Percentiles rank a stretch among this genome's conserved stretches.
These are phyloP conservation scores for Taphrorychus bicolor DNA, from an alignment of 2,888 invertebrate species.

Conservation along the genomic window DNA sequence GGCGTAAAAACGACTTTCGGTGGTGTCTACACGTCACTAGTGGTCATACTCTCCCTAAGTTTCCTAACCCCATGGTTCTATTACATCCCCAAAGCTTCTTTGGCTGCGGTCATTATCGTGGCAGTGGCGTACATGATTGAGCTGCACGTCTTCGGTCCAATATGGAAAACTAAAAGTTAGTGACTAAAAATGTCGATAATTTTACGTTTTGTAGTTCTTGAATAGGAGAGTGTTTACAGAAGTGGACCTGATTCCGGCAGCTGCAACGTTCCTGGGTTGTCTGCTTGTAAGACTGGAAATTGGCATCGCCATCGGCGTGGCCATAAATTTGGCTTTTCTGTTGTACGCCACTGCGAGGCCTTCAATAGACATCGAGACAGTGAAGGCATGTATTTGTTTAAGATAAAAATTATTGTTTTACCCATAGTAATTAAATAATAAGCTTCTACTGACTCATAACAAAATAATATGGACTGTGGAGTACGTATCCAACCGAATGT, in stretches of 20 bases:
- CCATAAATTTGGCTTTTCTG: slow-evolving; percentile 67
- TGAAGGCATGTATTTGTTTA: slow-evolving; percentile 61
- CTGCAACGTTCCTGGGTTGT: slow-evolving; percentile 70
- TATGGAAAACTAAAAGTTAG: slow-evolving; percentile 72
- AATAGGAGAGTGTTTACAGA: slow-evolving; percentile 61
- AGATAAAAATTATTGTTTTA: neutral
- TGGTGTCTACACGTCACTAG: slow-evolving; percentile 68
- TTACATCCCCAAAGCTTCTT: slow-evolving; percentile 69
- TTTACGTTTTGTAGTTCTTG: neutral
- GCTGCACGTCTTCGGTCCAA: slow-evolving; percentile 67
- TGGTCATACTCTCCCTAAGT: slow-evolving; percentile 63
- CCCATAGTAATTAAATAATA: neutral
- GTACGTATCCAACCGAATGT: too few species aligned
- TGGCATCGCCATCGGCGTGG: slow-evolving; percentile 72
- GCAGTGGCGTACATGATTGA: slow-evolving; percentile 76
- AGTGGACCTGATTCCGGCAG: slow-evolving; percentile 70
- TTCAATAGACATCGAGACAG: slow-evolving; percentile 66
- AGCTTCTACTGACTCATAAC: too few species aligned
- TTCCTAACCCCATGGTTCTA: slow-evolving; percentile 72
- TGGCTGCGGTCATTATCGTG: slow-evolving; percentile 75
- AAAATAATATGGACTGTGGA: too few species aligned
- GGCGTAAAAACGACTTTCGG: slow-evolving; percentile 74
- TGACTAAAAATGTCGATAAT: slow-evolving; percentile 25
- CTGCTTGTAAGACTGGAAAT: slow-evolving; percentile 70
- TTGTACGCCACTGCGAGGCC: slow-evolving; percentile 70